Evolutionary conservation across 2,797 vertebrate genomes (phyloP).

Genomic region (Eospalax fontanierii): DNA sequence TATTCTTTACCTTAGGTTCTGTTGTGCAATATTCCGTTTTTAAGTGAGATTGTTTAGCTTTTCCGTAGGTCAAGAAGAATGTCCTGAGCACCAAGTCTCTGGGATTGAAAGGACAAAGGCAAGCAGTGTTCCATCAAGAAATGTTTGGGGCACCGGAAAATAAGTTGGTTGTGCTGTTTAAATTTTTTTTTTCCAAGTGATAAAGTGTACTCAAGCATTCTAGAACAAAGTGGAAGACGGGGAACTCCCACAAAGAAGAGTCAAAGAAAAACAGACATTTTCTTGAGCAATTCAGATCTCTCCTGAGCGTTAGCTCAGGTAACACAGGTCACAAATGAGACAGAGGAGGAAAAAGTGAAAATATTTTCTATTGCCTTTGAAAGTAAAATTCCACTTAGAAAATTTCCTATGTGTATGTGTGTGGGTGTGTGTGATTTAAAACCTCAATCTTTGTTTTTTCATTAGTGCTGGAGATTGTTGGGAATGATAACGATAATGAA

Average conservation of each 20-base stretch:
- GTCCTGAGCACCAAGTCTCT: not conserved
- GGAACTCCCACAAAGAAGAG: not conserved
- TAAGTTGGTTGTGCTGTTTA: not conserved
- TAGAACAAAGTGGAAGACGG: not conserved
- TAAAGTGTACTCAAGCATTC: not conserved
- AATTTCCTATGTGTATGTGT: constrained; percentile 13
- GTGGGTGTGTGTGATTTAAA: not conserved
- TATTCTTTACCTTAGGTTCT: not conserved
- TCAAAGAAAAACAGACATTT: constrained; percentile 2
- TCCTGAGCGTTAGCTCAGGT: not conserved
- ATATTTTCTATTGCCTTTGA: not conserved
- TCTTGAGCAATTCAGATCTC: not conserved
- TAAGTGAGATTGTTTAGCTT: not conserved
- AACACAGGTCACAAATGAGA: not conserved
- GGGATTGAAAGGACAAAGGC: not conserved
- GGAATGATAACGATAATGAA: not conserved
- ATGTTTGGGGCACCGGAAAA: not conserved
- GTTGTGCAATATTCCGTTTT: not conserved
- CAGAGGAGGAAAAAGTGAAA: not conserved
- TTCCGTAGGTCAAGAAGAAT: not conserved
- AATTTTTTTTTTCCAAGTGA: not conserved
- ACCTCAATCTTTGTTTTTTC: constrained; percentile 7
- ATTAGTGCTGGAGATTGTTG: constrained; percentile 1
- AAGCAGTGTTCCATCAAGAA: not conserved
- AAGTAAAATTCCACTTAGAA: constrained; percentile 36